Evolutionary conservation across 2,113 vertebrate species (phyloP), one percentile per base, ranked within the genome.

Genomic region (Oncorhynchus masou): DNA sequence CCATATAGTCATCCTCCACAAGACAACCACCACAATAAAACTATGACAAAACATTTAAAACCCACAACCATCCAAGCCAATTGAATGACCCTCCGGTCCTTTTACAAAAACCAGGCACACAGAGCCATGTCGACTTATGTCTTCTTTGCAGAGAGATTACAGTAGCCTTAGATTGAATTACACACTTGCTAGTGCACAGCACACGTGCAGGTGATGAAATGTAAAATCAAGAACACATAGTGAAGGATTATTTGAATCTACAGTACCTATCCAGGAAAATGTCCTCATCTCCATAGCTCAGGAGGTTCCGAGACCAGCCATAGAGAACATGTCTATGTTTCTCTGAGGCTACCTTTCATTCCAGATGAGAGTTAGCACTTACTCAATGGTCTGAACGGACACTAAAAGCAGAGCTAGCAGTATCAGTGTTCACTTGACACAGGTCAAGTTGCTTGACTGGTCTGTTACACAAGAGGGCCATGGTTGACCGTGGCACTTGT

Each of bases 341-440:
- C 49, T 19, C 49, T 19, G 4, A 54, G 15, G 51, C 51, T 54
- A 54, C 51, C 15, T 54, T 16, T 54, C 16, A 54, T 54, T 54
- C 51, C 51, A 62, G 59, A 62, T 54, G 54, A 57, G 16, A 57
- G 8, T 24, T n/a, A 62, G 8, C n/a, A 22, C 13, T 7, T 7
- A 24, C 59, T 62, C n/a, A 3, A 16, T 62, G 59, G 59, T 62
- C 59, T 62, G 59, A 70, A 51, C 48, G 66, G 48, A 79, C 39
- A 74, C 77, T 74, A 79, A 79, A 39, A 31, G 29, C 66, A 68
- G 66, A n/a, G 31, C 29, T 39, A 39, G 31, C 20, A 81, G 84
- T 89, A 91, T 92, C 88, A 90, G 85, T 90, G 85, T 87, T 85
- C 87, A 87, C 91, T 92, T 79, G 79, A 89, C 86, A 74, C 2